These are phyloP conservation scores for Leptopilina clavipes DNA, from an alignment of 1,140 invertebrate genomes.

Conservation along the genomic window DNA sequence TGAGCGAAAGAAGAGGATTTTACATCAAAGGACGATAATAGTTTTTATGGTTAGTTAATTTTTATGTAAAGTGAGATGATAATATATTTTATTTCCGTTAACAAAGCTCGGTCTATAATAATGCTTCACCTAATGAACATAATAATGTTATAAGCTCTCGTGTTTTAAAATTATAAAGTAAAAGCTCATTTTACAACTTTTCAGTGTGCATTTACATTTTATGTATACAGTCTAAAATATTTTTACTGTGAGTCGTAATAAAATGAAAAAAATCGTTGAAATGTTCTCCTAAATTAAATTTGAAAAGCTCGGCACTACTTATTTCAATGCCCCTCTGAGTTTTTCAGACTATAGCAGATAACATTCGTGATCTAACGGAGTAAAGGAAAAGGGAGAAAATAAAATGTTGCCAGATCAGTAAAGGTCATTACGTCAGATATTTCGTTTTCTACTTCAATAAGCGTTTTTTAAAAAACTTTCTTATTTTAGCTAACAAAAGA, in stretches of 20 bases:
- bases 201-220: background rate
- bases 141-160: too few relatives aligned
- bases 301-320: background rate
- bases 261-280: background rate
- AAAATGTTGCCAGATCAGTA: too few relatives aligned
- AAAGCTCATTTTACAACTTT: background rate
- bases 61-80: background rate
- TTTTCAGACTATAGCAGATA: background rate
- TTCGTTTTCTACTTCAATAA: too few relatives aligned
- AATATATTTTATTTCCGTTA: background rate
- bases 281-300: background rate
- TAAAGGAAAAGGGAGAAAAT: background rate
- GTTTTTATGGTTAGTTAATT: background rate
- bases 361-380: background rate
- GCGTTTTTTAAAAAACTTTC: too few relatives aligned
- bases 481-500: too few relatives aligned
- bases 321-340: background rate
- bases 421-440: too few relatives aligned
- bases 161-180: background rate
- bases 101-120: background rate
- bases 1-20: background rate
- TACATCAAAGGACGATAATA: background rate
- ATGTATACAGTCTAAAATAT: background rate
- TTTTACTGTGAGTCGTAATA: too few relatives aligned
- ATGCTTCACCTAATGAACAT: background rate